A percentile compares a stretch with the other conserved stretches of the same genome.
Conservation (phyloP, 2,888 invertebrate genomes). For the Branchipolynoe longqiensis region DNA sequence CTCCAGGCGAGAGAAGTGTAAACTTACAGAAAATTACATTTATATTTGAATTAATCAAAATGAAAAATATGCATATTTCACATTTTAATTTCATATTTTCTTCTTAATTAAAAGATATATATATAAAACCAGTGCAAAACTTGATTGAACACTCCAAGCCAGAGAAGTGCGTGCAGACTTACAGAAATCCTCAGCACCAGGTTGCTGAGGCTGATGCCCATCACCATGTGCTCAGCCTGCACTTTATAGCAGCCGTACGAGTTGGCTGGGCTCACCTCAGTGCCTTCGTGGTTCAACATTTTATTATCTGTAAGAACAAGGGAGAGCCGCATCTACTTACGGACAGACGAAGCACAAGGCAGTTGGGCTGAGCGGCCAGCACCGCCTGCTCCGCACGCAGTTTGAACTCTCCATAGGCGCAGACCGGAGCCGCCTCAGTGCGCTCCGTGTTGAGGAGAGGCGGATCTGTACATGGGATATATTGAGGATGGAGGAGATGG, state of each 20-base stretch:
- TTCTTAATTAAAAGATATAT: no score
- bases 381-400: background rate
- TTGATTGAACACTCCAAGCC: no score
- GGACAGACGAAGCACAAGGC: conserved; percentile 23
- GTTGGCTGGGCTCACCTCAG: conserved; percentile 33
- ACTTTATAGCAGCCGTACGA: conserved; percentile 45
- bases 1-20: no score
- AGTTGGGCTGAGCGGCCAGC: background rate
- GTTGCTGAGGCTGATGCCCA: conserved; percentile 4
- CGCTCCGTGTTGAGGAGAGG: background rate
- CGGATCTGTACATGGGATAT: background rate
- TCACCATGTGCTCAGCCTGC: conserved; percentile 39
- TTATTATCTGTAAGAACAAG: conserved; percentile 42
- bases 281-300: conserved; percentile 47
- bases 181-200: conserved; percentile 53
- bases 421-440: background rate
- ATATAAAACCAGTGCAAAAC: no score
- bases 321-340: no score
- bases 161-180: no score
- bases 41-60: no score
- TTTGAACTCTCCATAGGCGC: conserved; percentile 30
- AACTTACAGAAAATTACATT: no score
- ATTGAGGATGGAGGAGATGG: no score
- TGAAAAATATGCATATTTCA: no score
- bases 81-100: no score